Base-by-base conservation (phyloP, 2,113 vertebrate species). In the Myotis brandtii region DNA sequence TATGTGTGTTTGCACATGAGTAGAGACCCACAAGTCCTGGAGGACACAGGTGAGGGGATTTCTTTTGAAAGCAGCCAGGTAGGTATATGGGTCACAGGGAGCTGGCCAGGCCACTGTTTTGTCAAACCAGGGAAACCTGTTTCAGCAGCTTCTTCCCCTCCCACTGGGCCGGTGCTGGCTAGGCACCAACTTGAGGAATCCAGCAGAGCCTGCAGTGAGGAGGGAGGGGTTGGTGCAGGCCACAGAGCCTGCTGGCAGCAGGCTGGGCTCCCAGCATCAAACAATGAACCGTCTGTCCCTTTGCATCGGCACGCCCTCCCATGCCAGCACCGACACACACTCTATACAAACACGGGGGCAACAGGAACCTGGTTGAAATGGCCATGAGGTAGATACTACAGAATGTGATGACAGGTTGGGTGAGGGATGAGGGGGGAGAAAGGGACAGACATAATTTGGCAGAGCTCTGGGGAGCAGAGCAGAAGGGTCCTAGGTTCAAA, bases 261-360 rank as follows among this genome's bases (percentile, higher is more conserved):
- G 96, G 95, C 97, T 97, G 96, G 96, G 96, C 95, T 98, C 95
- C 94, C 89, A 96, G 92, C 94, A 50, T 82, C 91, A 97, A 96
- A 98, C 97, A 98, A 98, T 97, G 93, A 96, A 91, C 93, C 95
- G 73, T 96, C 97, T 98, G 97, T 98, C 97, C 96, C 89, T 96
- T 59, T 84, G 94, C 95, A 89, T 91, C 87, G 94, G 96, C 96
- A 97, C 95, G 8, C 96, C 97, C 96, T 97, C 96, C 97, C 94
- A 97, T 37, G 20, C 95, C 86, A 81, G 95, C 2, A 70, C 90
- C 54, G 16, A 90, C 13, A 62, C 56, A 4, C 76, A 95, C 81
- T 91, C 96, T 94, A 76, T 59, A 83, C 96, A 97, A 97, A 97
- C 91, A 97, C 0, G 64, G 90, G 90, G 75, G 73, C 82, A 91